Evolutionary conservation across 2,888 invertebrate genomes (phyloP).

Genomic region (Cheilosia urbana): DNA sequence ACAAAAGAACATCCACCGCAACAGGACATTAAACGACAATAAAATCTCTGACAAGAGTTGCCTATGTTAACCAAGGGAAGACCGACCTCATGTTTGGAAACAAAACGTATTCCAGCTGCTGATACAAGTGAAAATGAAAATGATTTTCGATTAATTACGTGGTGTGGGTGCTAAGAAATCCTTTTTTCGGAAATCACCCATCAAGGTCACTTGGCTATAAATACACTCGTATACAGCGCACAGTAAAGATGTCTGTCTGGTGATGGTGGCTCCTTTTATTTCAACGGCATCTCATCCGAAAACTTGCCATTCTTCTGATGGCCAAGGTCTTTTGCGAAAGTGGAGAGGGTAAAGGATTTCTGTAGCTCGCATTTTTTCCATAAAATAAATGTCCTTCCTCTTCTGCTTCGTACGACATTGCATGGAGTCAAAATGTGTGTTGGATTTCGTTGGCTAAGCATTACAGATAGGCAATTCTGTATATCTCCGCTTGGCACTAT

Average conservation of each 20-base stretch:
- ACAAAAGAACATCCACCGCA: conserved; percentile 27
- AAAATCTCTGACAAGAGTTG: conserved; percentile 35
- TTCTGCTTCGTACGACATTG: background rate
- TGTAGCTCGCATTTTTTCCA: conserved; percentile 48
- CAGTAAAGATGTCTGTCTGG: conserved; percentile 18
- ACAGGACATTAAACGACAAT: conserved; percentile 52
- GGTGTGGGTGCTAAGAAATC: conserved; percentile 21
- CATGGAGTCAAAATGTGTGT: conserved; percentile 9
- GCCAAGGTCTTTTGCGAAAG: background rate
- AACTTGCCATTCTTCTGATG: conserved; percentile 6
- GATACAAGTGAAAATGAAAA: conserved; percentile 7
- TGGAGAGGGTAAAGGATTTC: conserved; percentile 33
- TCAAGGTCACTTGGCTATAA: conserved; percentile 34
- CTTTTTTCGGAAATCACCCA: background rate
- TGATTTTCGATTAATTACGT: conserved; percentile 62
- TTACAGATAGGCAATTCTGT: background rate
- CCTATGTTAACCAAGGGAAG: conserved; percentile 37
- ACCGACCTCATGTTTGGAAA: no score
- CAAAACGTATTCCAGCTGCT: background rate
- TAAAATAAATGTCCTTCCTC: conserved; percentile 48
- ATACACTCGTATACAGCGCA: conserved; percentile 15
- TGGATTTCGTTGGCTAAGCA: conserved; percentile 15
- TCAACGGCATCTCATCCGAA: background rate
- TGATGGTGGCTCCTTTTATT: background rate
- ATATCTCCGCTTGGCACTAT: conserved; percentile 28